A percentile compares a stretch with the other conserved stretches of the same genome.
Evolutionary conservation across 2,797 vertebrate genomes (phyloP).

Genomic region (Paedocypris micromegethes): DNA sequence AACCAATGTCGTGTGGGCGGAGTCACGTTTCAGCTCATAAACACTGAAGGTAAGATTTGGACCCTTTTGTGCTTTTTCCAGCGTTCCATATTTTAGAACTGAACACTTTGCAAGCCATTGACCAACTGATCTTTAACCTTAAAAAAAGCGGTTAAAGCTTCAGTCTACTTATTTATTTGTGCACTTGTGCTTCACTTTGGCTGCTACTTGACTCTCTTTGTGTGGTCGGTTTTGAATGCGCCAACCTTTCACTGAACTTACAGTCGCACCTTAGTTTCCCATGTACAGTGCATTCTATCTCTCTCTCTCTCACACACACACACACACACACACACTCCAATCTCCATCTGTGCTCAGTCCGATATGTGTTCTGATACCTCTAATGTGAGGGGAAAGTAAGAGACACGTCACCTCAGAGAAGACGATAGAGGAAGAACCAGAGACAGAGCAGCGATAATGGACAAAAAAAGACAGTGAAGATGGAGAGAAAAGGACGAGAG

Average conservation of each 20-base stretch:
- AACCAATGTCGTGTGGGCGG: too few species aligned
- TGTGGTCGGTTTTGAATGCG: slow-evolving; percentile 22
- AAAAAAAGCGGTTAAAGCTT: too few species aligned
- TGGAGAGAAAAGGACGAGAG: slow-evolving; percentile 28
- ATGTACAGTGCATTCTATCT: slow-evolving; percentile 39
- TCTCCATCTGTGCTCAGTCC: slow-evolving; percentile 24
- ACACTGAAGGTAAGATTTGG: too few species aligned
- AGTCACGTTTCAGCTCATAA: too few species aligned
- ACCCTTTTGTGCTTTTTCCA: too few species aligned
- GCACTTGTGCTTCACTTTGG: neutral
- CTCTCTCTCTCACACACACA: slow-evolving; percentile 18
- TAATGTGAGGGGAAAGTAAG: slow-evolving; percentile 28
- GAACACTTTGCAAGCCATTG: too few species aligned
- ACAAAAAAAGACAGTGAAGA: slow-evolving; percentile 34
- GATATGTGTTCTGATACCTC: slow-evolving; percentile 30
- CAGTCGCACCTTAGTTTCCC: slow-evolving; percentile 49
- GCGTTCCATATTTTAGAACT: too few species aligned
- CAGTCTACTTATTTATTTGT: neutral
- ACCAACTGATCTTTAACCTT: too few species aligned
- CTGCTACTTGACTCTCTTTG: slow-evolving; percentile 32
- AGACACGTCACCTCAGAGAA: slow-evolving; percentile 22
- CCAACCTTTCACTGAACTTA: slow-evolving; percentile 41
- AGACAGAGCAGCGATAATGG: slow-evolving; percentile 24
- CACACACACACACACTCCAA: slow-evolving; percentile 5
- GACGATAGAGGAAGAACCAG: slow-evolving; percentile 25